Percentiles rank a stretch among this genome's conserved stretches.
These are phyloP conservation scores for Capricornis sumatraensis DNA, from an alignment of 2,113 vertebrate species.

Conservation along the genomic window DNA sequence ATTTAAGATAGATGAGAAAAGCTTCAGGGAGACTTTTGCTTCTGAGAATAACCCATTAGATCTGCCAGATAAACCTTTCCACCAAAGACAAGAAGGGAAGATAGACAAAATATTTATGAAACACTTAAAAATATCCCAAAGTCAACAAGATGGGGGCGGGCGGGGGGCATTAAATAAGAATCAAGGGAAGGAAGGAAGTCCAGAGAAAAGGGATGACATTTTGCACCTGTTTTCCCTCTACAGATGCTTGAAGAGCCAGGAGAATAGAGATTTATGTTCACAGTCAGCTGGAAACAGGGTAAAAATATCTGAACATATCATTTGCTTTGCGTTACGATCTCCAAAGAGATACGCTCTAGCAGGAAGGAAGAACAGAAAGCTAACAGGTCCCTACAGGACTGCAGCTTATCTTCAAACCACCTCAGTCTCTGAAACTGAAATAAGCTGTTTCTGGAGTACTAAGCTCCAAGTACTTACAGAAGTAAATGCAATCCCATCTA, in stretches of 20 bases:
- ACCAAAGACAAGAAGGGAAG: background rate
- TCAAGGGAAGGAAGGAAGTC: background rate
- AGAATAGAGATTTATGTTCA: background rate
- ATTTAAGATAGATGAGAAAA: background rate
- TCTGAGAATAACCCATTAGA: background rate
- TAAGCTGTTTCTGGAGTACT: background rate
- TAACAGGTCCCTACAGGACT: background rate
- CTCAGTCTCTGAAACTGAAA: slow-evolving; percentile 3
- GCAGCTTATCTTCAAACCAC: background rate
- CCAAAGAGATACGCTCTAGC: background rate
- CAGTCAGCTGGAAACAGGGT: background rate
- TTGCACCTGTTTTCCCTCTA: background rate
- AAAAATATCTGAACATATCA: background rate
- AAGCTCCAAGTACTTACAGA: background rate
- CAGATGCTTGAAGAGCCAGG: background rate
- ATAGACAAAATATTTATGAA: background rate
- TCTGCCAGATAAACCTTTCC: background rate
- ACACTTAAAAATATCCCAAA: background rate
- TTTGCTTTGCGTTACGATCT: background rate
- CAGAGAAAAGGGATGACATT: background rate
- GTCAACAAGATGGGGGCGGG: background rate
- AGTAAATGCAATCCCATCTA: background rate
- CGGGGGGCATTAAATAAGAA: background rate
- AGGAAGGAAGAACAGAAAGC: background rate
- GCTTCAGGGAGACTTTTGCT: background rate